Evolutionary conservation across 2,113 vertebrate species (phyloP), one percentile per base, ranked within the genome.

Genomic region (Menidia beryllina): DNA sequence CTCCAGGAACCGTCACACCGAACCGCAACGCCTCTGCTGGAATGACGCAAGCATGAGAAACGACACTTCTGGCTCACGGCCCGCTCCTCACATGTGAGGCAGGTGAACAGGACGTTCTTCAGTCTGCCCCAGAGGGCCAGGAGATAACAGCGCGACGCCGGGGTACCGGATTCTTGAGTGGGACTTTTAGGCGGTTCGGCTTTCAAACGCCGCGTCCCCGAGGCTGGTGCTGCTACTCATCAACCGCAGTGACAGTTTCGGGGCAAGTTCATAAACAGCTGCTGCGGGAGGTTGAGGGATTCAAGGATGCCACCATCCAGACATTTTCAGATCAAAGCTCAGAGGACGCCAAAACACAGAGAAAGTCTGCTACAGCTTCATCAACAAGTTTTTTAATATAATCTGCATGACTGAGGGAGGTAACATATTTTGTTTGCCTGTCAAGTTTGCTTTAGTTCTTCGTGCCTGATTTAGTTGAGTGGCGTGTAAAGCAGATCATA

Each of bases 301-400:
- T 88, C 80, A 63, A 60, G 63, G 72, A 82, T 77, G 72, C 57
- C 47, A 56, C 55, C 81, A 84, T 66, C 21, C 64, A 77, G 68
- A 77, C 62, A 65, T 82, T 79, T 72, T 81, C 74, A 79, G 62
- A 88, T 91, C 85, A 91, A 85, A 88, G 84, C 80, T 82, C 60
- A 77, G 34, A 62, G 15, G 26, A 76, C 25, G 53, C 20, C 48
- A 36, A 34, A 55, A 72, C 69, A 75, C 34, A 30, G 25, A 59
- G 55, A 30, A 77, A 58, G n/a, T 62, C 38, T 27, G 43, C 43
- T 56, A 43, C 66, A 63, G 59, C 83, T 83, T 84, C 74, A 75
- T 74, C 77, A 80, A 65, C 41, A 50, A 60, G 17, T 59, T 76
- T 78, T 67, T 47, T n/a, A n/a, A 60, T 69, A 79, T 56, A 75